Conservation (phyloP, 2,888 invertebrate species). For the Melanotus villosus region DNA sequence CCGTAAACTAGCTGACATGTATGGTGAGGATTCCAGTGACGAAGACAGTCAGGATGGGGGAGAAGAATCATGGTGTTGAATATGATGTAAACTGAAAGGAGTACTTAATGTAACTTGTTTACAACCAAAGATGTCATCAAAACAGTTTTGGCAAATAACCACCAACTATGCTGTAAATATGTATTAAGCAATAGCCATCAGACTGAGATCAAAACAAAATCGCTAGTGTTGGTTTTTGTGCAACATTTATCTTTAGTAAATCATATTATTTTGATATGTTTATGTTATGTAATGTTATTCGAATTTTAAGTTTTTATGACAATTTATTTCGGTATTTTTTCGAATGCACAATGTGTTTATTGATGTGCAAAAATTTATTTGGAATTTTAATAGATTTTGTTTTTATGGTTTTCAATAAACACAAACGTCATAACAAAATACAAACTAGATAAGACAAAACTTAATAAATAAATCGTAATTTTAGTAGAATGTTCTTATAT, state of each 20-base stretch:
- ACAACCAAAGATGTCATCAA: conserved; percentile 45
- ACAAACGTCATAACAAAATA: too few species aligned
- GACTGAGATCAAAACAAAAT: conserved; percentile 32
- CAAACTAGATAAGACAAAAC: too few species aligned
- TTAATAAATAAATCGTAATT: too few species aligned
- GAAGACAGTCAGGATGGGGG: conserved; percentile 83
- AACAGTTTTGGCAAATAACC: conserved; percentile 33
- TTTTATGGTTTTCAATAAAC: too few species aligned
- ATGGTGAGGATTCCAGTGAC: conserved; percentile 90
- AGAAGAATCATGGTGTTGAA: conserved; percentile 88
- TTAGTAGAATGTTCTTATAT: too few species aligned
- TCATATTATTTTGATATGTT: conserved; percentile 22
- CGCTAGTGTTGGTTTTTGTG: conserved; percentile 10
- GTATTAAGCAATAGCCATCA: conserved; percentile 26
- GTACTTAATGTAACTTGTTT: conserved; percentile 45
- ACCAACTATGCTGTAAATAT: conserved; percentile 31
- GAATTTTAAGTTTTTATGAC: conserved; percentile 20
- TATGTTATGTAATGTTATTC: conserved; percentile 15
- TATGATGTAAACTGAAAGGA: conserved; percentile 13
- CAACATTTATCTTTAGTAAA: conserved; percentile 16
- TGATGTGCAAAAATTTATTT: neutral
- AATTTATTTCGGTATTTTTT: conserved; percentile 3
- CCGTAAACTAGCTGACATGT: conserved; percentile 94
- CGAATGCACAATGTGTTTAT: neutral
- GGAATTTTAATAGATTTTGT: neutral